Conservation (phyloP, 2,113 vertebrate species). For the Hoplias malabaricus region DNA sequence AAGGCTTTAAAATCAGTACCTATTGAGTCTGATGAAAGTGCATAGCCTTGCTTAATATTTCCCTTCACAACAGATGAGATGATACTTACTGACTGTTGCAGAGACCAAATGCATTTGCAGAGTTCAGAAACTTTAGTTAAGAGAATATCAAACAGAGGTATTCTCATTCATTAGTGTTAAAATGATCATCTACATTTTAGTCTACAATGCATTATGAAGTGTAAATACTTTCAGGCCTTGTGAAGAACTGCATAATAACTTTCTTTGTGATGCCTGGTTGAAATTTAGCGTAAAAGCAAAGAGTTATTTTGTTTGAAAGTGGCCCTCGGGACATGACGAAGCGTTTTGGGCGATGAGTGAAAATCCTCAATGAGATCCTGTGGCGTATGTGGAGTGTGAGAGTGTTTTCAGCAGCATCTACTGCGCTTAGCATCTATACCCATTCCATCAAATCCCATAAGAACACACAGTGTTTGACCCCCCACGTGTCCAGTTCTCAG, state of each 20-base stretch:
- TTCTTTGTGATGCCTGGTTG: constrained; percentile 9
- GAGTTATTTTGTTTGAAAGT: background rate
- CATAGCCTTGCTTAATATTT: background rate
- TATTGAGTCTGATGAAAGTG: background rate
- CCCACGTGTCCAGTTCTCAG: constrained; percentile 30
- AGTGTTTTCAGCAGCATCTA: background rate
- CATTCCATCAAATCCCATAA: constrained; percentile 30
- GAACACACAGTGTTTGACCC: constrained; percentile 16
- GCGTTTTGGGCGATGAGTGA: background rate
- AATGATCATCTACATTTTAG: background rate
- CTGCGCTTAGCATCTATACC: background rate
- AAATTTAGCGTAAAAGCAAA: constrained; percentile 10
- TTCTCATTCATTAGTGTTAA: background rate
- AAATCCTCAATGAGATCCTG: constrained; percentile 13
- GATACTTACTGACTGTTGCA: background rate
- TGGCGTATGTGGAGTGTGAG: constrained; percentile 3
- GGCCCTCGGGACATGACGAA: constrained; percentile 7
- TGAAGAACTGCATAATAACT: background rate
- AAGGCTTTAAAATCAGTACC: background rate
- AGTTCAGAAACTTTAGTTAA: background rate
- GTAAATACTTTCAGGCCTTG: background rate
- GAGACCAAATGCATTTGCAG: background rate
- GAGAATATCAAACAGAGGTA: background rate
- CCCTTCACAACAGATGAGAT: background rate
- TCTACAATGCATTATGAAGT: background rate